Evolutionary conservation across 2,797 vertebrate species (phyloP), one percentile per base, ranked within the genome.

Genomic region (Chelidonichthys spinosus): DNA sequence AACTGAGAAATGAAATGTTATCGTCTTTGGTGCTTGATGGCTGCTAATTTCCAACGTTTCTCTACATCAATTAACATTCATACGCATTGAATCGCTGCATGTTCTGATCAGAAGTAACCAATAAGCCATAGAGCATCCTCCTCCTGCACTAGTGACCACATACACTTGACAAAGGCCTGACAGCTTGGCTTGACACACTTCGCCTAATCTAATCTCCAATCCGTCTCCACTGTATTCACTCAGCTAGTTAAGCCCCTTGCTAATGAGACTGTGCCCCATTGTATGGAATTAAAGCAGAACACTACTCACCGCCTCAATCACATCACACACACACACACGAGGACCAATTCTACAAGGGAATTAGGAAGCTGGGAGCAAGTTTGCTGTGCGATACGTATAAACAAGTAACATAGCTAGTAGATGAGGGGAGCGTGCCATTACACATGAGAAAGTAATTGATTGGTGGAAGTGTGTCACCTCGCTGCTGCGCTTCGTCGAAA

Each of bases 121-220:
- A 5, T 74, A 63, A 64, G 61, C n/a, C 39, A 6, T 3, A n/a
- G 47, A 61, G 49, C 43, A 17, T 61, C 25, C 17, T 9, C 42
- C 44, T 52, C 10, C 55, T 64, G 49, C 63, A 70, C 50, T 62
- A 42, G 35, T 81, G 75, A 87, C 82, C 76, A 81, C 67, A 83
- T 40, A 76, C 79, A 80, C 76, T 84, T 86, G 79, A 91, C 84
- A 87, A 79, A 88, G 66, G 67, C 79, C 74, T 82, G 84, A 87
- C 85, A 91, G 83, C 88, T 83, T 88, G 89, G 79, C 83, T 87
- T 90, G 85, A 90, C 89, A 90, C 89, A 90, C 87, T 90, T 88
- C 71, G 85, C 84, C 82, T 88, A 87, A 90, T 91, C 91, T 90
- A 87, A 91, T 90, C 87, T 89, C 78, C 71, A 90, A 86, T 87